Base-by-base conservation (phyloP, 2,888 invertebrate genomes). In the Sacculina carcini region DNA sequence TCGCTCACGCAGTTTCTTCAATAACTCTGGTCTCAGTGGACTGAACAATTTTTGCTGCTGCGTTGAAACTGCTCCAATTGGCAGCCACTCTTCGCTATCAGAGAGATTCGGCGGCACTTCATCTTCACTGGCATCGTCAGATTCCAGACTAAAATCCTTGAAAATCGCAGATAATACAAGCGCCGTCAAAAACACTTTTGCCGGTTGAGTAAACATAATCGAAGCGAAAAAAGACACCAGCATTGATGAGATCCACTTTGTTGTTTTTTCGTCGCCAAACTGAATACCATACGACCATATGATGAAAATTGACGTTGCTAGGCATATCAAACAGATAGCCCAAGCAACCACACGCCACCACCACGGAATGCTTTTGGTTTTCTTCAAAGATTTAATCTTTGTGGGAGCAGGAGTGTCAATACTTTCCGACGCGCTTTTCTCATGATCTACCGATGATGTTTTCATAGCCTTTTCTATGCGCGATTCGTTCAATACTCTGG, bases 171-270 rank as follows among this genome's bases (percentile, higher is more conserved):
- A 56, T 31, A 58, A 54, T 24, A 60, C 51, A 47, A 59, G 56
- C 2, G 61, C 59, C 2, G 57, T 52, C 12, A 61, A 39, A 46
- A 60, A 56, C 49, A 67, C 66, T 61, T 69, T 67, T 39, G 69
- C 60, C 14, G 69, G 69, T 54, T 69, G 68, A n/a, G 67, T 67
- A 9, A 69, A 53, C 55, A 69, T 62, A 31, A 69, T 61, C 2
- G 67, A 67, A 23, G 64, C 61, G 53, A 68, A 62, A 59, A 69
- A 66, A 6, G 68, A 65, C 2, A 67, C 58, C 51, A 69, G 52
- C 61, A 69, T 62, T 3, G 69, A 67, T 5, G 67, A 62, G 21
- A 70, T 63, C 69, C 69, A 69, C 57, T 69, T 66, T 50, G 62
- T 60, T 31, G 64, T 63, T 54, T 66, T 68, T 5, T 61, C 60